These are phyloP conservation scores for Dendrocincla fuliginosa DNA, from an alignment of 2,797 vertebrate species.

Conservation along the genomic window DNA sequence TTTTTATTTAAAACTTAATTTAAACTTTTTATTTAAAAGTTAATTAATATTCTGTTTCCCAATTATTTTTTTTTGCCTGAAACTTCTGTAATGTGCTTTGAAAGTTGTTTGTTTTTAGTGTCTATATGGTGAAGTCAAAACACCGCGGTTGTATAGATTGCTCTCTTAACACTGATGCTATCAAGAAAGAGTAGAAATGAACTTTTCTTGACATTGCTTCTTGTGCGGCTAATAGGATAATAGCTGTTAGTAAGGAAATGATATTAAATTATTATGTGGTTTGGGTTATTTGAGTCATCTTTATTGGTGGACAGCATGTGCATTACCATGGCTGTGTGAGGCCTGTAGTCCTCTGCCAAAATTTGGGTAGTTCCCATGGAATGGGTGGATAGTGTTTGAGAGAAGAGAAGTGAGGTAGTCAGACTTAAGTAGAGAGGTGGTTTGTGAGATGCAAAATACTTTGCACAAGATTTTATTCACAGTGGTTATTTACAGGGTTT, in stretches of 20 bases:
- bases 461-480: not conserved
- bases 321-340: not conserved
- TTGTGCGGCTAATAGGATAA: not conserved
- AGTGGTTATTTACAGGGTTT: not conserved
- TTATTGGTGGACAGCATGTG: not conserved
- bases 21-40: rapidly evolving
- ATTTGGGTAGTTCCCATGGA: not conserved
- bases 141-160: rapidly evolving
- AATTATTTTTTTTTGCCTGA: too few species aligned
- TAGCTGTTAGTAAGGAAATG: not conserved
- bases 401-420: not conserved
- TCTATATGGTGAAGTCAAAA: not conserved
- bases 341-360: not conserved
- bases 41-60: not conserved
- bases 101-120: too few species aligned
- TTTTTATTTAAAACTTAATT: too few species aligned
- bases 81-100: too few species aligned
- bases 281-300: not conserved
- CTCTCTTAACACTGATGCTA: rapidly evolving
- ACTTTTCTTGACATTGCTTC: not conserved
- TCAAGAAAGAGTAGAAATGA: not conserved
- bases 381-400: not conserved
- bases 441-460: not conserved
- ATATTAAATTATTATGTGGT: not conserved
- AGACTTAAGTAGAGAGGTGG: not conserved